A percentile compares a stretch with the other conserved stretches of the same genome.
phyloP scores from a whole-genome alignment of 2,113 vertebrate species.

The Raphicerus campestris region DNA sequence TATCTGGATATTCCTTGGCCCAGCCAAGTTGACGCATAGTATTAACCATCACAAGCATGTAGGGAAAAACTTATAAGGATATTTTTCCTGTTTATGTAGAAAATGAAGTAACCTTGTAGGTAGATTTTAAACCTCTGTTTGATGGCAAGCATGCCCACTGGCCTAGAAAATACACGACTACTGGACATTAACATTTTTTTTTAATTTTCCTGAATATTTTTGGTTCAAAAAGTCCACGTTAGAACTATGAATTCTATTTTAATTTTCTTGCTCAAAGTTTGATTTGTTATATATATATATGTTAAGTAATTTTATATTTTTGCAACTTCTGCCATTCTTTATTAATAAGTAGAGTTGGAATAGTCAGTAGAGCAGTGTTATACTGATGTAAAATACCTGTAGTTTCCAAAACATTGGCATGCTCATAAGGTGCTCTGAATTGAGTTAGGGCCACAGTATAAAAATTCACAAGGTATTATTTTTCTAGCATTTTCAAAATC shows the following conservation, averaged over 20 bases:
- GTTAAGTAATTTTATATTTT: neutral
- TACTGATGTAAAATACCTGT: neutral
- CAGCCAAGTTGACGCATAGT: neutral
- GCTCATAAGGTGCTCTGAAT: neutral
- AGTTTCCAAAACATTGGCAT: neutral
- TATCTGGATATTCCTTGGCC: neutral
- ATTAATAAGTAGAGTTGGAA: neutral
- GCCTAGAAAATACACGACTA: neutral
- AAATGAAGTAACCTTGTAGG: neutral
- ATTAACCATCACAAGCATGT: neutral
- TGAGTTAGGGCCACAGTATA: neutral
- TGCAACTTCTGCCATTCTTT: neutral
- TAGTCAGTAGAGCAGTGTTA: neutral
- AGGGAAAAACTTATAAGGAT: neutral
- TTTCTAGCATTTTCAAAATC: neutral
- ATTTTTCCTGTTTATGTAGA: neutral
- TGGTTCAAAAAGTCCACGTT: neutral
- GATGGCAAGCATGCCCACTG: neutral
- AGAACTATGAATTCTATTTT: neutral
- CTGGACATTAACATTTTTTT: neutral
- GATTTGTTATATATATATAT: neutral
- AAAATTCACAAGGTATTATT: neutral
- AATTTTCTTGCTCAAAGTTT: neutral
- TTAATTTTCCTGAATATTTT: neutral
- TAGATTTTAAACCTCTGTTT: neutral